These are phyloP conservation scores for Phasia obesa DNA, from an alignment of 2,888 invertebrate species.

Conservation along the genomic window DNA sequence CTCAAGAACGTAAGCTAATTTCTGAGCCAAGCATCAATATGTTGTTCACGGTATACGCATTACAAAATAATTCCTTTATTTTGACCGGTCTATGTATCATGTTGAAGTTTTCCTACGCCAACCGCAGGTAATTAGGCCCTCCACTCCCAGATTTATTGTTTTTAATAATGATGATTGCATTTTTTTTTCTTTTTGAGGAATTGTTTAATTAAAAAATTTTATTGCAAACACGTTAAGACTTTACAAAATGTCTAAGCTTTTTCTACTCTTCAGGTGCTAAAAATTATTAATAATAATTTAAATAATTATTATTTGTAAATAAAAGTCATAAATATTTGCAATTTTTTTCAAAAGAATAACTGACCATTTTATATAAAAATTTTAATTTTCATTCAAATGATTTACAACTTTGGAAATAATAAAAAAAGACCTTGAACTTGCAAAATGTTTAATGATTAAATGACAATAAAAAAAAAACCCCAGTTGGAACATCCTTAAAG, in stretches of 20 bases:
- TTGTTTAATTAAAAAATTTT: background rate
- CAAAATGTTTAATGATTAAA: conserved; percentile 42
- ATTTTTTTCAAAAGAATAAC: too few species aligned
- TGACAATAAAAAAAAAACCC: conserved; percentile 4
- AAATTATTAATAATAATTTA: conserved; percentile 8
- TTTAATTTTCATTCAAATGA: conserved; percentile 15
- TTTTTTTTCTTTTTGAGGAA: background rate
- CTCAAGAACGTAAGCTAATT: too few species aligned
- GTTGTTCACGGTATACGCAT: too few species aligned
- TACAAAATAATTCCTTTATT: too few species aligned
- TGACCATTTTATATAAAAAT: background rate
- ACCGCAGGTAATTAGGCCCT: too few species aligned
- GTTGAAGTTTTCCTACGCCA: too few species aligned
- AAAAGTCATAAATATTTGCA: conserved; percentile 13
- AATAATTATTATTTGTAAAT: conserved; percentile 12
- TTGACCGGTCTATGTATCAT: too few species aligned
- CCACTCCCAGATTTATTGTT: too few species aligned
- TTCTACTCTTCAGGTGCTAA: background rate
- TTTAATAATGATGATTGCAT: background rate
- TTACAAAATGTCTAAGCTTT: background rate
- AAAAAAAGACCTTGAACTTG: conserved; percentile 65
- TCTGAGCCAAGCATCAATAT: too few species aligned
- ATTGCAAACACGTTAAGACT: background rate
- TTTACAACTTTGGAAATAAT: conserved; percentile 16
- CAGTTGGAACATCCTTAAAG: background rate